A percentile compares a stretch with the other conserved stretches of the same genome.
Evolutionary conservation across 2,113 vertebrate genomes (phyloP).

Genomic region (human (Homo sapiens)): DNA sequence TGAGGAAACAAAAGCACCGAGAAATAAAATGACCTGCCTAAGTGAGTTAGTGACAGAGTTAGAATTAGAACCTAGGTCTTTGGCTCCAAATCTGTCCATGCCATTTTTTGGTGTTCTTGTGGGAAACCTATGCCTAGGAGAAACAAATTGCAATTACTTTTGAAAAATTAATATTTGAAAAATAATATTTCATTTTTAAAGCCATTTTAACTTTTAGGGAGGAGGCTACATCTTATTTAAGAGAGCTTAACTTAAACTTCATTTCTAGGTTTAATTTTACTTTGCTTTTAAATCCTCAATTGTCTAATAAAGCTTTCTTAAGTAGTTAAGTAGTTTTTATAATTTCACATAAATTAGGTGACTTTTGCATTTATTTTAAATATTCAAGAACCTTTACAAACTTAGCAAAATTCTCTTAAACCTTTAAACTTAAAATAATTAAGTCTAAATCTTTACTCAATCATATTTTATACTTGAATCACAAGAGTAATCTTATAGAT

Average conservation of each 20-base stretch:
- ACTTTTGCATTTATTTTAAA: slow-evolving; percentile 34
- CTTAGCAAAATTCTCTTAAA: slow-evolving; percentile 40
- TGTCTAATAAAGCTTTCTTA: background rate
- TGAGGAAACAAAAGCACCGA: background rate
- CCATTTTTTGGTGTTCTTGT: background rate
- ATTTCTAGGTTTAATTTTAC: slow-evolving; percentile 29
- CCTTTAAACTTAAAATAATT: background rate
- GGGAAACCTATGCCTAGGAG: background rate
- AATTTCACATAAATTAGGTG: slow-evolving; percentile 25
- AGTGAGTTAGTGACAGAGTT: background rate
- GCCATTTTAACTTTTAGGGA: slow-evolving; percentile 5
- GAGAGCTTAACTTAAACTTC: slow-evolving; percentile 17
- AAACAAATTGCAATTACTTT: background rate
- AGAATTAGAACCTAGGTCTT: background rate
- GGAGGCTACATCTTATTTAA: background rate
- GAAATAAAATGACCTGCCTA: background rate
- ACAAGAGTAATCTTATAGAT: background rate
- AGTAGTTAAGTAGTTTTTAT: background rate
- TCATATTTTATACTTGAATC: slow-evolving; percentile 19
- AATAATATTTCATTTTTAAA: background rate
- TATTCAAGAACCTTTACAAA: slow-evolving; percentile 22
- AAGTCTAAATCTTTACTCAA: slow-evolving; percentile 4
- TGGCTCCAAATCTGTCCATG: background rate
- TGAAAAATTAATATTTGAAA: background rate
- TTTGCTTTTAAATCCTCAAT: background rate